Conservation (phyloP, 1,140 invertebrate species). For the Drosophila ananassae region DNA sequence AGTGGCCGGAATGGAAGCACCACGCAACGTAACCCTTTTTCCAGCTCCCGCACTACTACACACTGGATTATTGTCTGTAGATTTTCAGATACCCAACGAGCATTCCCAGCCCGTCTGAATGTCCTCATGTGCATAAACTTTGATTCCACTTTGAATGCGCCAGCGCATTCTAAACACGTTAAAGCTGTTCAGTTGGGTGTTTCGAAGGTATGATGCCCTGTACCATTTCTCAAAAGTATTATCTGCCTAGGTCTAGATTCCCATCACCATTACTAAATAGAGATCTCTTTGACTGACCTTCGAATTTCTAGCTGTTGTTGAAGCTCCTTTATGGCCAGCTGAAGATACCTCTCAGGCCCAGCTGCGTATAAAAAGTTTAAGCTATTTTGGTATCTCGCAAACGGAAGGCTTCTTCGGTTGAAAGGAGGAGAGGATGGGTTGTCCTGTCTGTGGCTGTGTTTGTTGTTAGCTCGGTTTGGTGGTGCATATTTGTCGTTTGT, state of each 20-base stretch:
- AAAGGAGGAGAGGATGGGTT: conserved; percentile 8
- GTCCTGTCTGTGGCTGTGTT: conserved; percentile 62
- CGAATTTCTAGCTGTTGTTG: neutral
- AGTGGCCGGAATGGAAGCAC: conserved; percentile 61
- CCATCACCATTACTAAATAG: neutral
- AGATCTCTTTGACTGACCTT: no score
- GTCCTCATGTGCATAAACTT: conserved; percentile 69
- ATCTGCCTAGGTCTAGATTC: neutral
- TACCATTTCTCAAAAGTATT: neutral
- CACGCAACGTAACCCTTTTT: conserved; percentile 56
- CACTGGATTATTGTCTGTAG: conserved; percentile 80
- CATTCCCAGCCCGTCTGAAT: conserved; percentile 8
- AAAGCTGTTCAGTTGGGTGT: neutral
- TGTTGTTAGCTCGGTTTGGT: conserved; percentile 41
- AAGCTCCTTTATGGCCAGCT: neutral
- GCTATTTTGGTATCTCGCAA: conserved; percentile 49
- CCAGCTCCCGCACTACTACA: conserved; percentile 46
- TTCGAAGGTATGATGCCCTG: neutral
- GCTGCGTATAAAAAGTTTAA: conserved; percentile 55
- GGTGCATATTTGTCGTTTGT: conserved; percentile 77
- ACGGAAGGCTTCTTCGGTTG: conserved; percentile 19
- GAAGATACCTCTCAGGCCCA: conserved; percentile 1
- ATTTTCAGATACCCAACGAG: conserved; percentile 59
- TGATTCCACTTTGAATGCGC: conserved; percentile 69
- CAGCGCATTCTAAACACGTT: conserved; percentile 58